Conservation (phyloP, 2,113 vertebrate genomes). For the Centropus bengalensis region DNA sequence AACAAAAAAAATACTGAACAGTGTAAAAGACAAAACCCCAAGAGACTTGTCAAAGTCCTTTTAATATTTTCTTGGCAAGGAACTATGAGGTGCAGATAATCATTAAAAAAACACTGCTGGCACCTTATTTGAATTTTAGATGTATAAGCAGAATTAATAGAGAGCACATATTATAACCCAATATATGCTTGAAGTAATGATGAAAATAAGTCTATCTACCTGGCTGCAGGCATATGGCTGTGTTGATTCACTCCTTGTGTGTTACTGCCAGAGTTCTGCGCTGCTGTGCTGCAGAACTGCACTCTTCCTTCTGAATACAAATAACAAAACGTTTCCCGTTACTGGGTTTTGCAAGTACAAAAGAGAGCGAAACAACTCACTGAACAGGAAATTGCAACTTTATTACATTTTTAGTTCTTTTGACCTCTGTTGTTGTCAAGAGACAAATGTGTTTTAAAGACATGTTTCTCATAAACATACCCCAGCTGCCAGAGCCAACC, state of each 20-base stretch:
- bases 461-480: constrained; percentile 46
- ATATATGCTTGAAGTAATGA: neutral
- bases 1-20: neutral
- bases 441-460: constrained; percentile 48
- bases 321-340: constrained; percentile 38
- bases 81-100: neutral
- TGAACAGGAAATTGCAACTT: constrained; percentile 57
- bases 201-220: constrained; percentile 44
- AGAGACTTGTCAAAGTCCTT: neutral
- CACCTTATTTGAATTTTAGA: constrained; percentile 9
- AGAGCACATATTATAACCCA: neutral
- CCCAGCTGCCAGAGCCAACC: constrained; percentile 40
- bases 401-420: constrained; percentile 24
- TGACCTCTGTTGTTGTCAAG: constrained; percentile 24
- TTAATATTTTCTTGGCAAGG: neutral
- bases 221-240: neutral
- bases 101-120: constrained; percentile 22
- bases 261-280: neutral
- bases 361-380: constrained; percentile 8
- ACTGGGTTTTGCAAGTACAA: constrained; percentile 30
- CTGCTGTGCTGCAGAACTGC: neutral
- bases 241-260: neutral
- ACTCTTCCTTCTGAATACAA: constrained; percentile 63
- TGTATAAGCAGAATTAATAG: constrained; percentile 5
- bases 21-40: neutral